Percentiles rank a stretch among this genome's conserved stretches.
These are phyloP conservation scores for Zaprionus bogoriensis DNA, from an alignment of 2,888 invertebrate genomes.

Conservation along the genomic window DNA sequence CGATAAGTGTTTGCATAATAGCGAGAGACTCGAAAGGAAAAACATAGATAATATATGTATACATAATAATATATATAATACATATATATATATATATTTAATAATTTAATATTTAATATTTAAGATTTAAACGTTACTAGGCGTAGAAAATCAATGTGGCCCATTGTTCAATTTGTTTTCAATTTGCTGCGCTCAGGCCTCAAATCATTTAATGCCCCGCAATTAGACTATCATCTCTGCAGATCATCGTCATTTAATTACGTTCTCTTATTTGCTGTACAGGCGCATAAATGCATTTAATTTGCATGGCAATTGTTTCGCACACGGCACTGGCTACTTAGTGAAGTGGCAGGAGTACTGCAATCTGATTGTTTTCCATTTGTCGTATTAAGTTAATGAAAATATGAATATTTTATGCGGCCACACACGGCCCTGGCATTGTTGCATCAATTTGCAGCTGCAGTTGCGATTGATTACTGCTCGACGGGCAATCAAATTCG, in stretches of 20 bases:
- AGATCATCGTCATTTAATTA: conserved; percentile 3
- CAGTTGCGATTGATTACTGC: conserved; percentile 16
- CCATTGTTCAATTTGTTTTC: neutral
- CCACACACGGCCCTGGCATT: neutral
- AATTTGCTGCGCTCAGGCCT: neutral
- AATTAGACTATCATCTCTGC: neutral
- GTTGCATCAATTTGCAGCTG: conserved; percentile 22
- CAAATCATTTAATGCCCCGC: neutral
- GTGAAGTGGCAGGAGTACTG: neutral
- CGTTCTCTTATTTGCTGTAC: neutral
- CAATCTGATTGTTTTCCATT: conserved; percentile 34
- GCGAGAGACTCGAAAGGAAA: too few relatives aligned
- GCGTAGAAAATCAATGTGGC: too few relatives aligned
- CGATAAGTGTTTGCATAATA: neutral
- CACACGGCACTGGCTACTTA: neutral
- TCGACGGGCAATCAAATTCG: neutral
- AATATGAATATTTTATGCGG: conserved; percentile 16
- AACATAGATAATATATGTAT: too few relatives aligned
- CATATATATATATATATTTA: too few relatives aligned
- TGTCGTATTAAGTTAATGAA: conserved; percentile 22
- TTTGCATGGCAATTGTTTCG: neutral
- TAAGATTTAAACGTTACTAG: too few relatives aligned
- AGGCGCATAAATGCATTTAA: neutral
- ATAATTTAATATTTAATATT: too few relatives aligned
- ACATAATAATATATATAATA: too few relatives aligned